Conservation (phyloP, 2,888 invertebrate genomes). For the Philaethria dido region DNA sequence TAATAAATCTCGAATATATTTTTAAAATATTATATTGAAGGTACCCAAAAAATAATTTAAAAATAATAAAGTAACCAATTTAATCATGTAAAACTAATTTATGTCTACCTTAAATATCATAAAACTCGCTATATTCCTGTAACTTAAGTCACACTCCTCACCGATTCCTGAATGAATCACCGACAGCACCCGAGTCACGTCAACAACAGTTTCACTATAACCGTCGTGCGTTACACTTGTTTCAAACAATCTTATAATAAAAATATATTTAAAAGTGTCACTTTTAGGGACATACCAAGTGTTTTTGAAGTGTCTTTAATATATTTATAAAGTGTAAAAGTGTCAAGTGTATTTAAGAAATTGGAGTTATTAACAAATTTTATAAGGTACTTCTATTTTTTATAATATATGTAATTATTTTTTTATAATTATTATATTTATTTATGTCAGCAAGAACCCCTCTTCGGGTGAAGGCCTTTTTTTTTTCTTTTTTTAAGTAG, state of each 20-base stretch:
- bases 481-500: too few relatives aligned
- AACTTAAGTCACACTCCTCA: conserved; percentile 22
- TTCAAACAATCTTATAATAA: background rate
- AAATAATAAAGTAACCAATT: background rate
- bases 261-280: conserved; percentile 5
- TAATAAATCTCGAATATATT: too few relatives aligned
- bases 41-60: background rate
- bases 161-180: conserved; percentile 48
- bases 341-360: background rate
- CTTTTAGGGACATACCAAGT: background rate
- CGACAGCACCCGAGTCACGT: conserved; percentile 43
- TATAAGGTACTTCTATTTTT: background rate
- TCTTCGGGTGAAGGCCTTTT: too few relatives aligned
- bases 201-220: conserved; percentile 48
- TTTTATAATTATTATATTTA: background rate
- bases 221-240: conserved; percentile 25
- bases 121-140: conserved; percentile 19
- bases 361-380: background rate
- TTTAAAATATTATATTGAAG: too few relatives aligned
- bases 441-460: too few relatives aligned
- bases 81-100: too few relatives aligned
- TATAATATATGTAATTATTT: background rate
- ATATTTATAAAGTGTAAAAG: background rate
- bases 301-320: background rate
- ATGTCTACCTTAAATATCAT: too few relatives aligned